Conservation (phyloP, 1,140 invertebrate genomes). For the Sinella curviseta region DNA sequence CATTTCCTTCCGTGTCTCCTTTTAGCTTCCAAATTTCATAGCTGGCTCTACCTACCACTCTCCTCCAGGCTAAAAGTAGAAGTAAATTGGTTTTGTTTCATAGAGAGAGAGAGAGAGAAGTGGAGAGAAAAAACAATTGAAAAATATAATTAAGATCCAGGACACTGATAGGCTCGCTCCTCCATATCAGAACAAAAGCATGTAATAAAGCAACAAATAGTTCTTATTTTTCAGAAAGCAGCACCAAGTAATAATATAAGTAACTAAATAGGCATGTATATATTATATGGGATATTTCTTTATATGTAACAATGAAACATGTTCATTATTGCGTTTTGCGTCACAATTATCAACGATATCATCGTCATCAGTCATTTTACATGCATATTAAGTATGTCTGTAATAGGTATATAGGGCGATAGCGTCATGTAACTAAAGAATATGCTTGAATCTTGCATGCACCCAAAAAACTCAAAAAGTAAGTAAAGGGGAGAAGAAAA, state of each 20-base stretch:
- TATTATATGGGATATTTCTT: no score
- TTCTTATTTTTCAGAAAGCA: no score
- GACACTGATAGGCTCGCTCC: neutral
- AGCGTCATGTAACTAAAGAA: neutral
- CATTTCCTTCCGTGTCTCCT: slow-evolving; percentile 13
- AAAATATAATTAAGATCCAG: slow-evolving; percentile 25
- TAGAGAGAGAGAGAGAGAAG: neutral
- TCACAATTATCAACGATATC: neutral
- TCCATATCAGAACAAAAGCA: neutral
- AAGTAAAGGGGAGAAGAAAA: neutral
- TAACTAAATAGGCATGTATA: no score
- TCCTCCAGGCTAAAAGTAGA: neutral
- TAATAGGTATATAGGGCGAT: no score
- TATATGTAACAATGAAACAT: neutral
- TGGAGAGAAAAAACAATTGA: slow-evolving; percentile 1
- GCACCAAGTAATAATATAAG: no score
- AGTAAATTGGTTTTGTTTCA: neutral
- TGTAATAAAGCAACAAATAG: slow-evolving; percentile 11
- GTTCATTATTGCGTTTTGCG: slow-evolving; percentile 1
- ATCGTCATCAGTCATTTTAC: neutral
- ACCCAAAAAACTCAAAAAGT: neutral
- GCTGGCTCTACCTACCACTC: neutral
- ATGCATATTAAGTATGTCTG: neutral
- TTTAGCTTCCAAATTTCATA: neutral
- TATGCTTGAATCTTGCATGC: neutral